Evolutionary conservation across 2,113 vertebrate species (phyloP).

Genomic region (Apistogramma diplotaenia): DNA sequence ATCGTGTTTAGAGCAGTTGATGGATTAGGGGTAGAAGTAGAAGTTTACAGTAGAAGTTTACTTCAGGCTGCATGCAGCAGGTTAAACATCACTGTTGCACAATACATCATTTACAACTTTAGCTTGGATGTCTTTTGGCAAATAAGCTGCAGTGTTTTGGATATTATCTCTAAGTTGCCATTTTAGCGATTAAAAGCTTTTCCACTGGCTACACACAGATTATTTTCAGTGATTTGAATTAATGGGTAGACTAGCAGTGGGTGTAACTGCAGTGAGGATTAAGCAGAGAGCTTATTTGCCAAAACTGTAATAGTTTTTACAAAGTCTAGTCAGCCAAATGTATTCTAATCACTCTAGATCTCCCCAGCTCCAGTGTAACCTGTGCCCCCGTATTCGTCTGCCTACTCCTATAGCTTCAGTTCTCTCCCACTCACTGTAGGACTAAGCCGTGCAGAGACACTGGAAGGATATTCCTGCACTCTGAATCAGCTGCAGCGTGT

Average conservation of each 20-base stretch:
- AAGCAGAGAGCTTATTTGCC: slow-evolving; percentile 24
- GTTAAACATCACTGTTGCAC: neutral
- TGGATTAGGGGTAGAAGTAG: too few species aligned
- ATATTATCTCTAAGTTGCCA: neutral
- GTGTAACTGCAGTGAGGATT: neutral
- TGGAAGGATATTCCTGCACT: slow-evolving; percentile 37
- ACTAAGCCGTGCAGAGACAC: slow-evolving; percentile 21
- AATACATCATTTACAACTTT: neutral
- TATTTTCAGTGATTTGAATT: slow-evolving; percentile 21
- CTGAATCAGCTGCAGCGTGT: slow-evolving; percentile 61
- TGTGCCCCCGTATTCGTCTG: neutral
- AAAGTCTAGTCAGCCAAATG: neutral
- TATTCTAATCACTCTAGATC: neutral
- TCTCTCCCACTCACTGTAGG: neutral
- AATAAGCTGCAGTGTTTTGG: neutral
- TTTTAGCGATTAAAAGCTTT: neutral
- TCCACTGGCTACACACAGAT: neutral
- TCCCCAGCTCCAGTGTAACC: neutral
- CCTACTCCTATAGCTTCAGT: neutral
- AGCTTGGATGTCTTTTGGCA: neutral
- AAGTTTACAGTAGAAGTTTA: neutral
- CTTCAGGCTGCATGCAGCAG: neutral
- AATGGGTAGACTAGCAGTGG: slow-evolving; percentile 30
- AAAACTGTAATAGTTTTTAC: neutral
- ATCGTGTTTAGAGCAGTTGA: slow-evolving; percentile 33